Percentiles rank a stretch among this genome's conserved stretches.
Evolutionary conservation across 2,113 vertebrate genomes (phyloP).

Genomic region (Colius striatus): DNA sequence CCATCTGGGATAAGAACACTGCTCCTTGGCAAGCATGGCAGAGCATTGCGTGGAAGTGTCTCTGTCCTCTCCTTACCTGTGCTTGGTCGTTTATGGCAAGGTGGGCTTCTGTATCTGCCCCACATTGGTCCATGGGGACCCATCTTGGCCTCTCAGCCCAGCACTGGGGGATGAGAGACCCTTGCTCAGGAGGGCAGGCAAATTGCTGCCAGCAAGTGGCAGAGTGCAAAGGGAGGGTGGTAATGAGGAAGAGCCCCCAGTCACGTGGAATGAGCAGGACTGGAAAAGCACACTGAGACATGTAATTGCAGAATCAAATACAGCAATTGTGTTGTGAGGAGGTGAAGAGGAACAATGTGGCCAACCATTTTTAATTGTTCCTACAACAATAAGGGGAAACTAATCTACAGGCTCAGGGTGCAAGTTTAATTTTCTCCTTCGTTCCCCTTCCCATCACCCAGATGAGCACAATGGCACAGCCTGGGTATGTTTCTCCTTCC

Average conservation of each 20-base stretch:
- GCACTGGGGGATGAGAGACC: background rate
- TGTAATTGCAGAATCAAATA: background rate
- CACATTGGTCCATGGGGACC: rapidly evolving
- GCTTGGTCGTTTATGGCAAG: background rate
- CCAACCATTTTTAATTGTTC: background rate
- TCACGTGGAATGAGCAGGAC: background rate
- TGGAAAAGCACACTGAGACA: rapidly evolving
- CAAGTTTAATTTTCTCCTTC: constrained; percentile 15
- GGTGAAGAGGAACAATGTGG: background rate
- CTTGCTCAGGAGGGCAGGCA: background rate
- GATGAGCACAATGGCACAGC: background rate
- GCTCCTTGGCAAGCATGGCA: background rate
- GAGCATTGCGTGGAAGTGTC: rapidly evolving
- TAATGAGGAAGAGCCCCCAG: background rate
- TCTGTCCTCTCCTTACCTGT: background rate
- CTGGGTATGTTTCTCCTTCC: background rate
- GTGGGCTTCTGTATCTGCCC: rapidly evolving
- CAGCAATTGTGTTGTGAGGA: background rate
- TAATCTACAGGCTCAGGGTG: background rate
- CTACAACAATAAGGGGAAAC: constrained; percentile 20
- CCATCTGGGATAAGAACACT: background rate
- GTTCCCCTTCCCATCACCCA: background rate
- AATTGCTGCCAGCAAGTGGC: background rate
- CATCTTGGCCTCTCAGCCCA: background rate
- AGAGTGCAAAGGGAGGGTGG: background rate